These are phyloP conservation scores for Sipha flava DNA, from an alignment of 1,140 invertebrate genomes.

Conservation along the genomic window DNA sequence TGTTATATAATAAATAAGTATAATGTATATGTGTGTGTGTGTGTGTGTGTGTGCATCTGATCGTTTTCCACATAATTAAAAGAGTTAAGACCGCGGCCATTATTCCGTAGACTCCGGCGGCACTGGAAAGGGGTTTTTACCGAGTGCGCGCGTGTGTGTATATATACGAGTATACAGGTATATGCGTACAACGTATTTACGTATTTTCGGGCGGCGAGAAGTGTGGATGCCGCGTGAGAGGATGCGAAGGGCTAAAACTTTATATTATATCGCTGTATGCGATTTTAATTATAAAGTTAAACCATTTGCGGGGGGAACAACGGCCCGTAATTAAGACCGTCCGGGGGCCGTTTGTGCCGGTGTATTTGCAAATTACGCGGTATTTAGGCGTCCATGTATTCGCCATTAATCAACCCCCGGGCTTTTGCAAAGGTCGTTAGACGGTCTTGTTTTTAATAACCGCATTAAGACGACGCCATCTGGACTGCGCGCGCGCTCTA, in stretches of 20 bases:
- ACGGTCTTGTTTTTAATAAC: slow-evolving; percentile 33
- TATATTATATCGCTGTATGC: slow-evolving; percentile 25
- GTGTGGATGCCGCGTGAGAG: not conserved
- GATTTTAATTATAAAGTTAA: slow-evolving; percentile 33
- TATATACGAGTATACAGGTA: not conserved
- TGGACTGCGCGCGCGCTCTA: slow-evolving; percentile 10
- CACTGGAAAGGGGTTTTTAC: not conserved
- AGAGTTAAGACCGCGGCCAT: not conserved
- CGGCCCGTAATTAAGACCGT: slow-evolving; percentile 31
- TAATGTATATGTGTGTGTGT: too few species aligned
- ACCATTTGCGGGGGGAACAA: slow-evolving; percentile 24
- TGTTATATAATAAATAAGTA: not conserved
- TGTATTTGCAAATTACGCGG: slow-evolving; percentile 32
- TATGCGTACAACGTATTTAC: not conserved
- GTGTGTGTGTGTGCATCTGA: too few species aligned
- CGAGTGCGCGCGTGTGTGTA: not conserved
- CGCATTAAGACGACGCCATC: slow-evolving; percentile 30
- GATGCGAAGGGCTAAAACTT: slow-evolving; percentile 7
- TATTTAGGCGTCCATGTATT: slow-evolving; percentile 33
- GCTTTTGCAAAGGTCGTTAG: slow-evolving; percentile 32
- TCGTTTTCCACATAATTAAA: slow-evolving; percentile 19
- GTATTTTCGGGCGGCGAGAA: not conserved
- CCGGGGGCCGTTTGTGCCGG: slow-evolving; percentile 29
- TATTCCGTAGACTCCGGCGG: not conserved
- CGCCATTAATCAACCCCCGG: slow-evolving; percentile 30